A percentile compares a stretch with the other conserved stretches of the same genome.
These are phyloP conservation scores for Achlya flavicornis DNA, from an alignment of 2,888 invertebrate genomes.

Conservation along the genomic window DNA sequence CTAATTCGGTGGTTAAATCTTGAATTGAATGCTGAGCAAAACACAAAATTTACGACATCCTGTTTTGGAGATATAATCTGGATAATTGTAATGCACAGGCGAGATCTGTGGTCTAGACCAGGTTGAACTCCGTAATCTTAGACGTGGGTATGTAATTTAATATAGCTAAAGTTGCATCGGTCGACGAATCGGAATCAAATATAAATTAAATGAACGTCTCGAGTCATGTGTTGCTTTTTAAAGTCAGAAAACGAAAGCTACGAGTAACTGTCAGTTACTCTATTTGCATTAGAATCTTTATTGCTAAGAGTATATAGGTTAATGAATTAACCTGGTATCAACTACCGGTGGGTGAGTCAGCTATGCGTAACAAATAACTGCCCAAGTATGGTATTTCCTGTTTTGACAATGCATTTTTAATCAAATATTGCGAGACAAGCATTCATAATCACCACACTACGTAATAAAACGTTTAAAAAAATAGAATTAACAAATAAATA, in stretches of 20 bases:
- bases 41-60: conserved; percentile 65
- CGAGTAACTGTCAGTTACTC: conserved; percentile 15
- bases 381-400: conserved; percentile 56
- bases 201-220: neutral
- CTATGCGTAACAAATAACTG: conserved; percentile 40
- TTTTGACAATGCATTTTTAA: conserved; percentile 25
- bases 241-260: conserved; percentile 27
- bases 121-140: conserved; percentile 27
- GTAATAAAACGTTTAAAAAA: neutral
- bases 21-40: conserved; percentile 36
- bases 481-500: neutral
- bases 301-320: conserved; percentile 43
- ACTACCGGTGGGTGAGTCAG: conserved; percentile 50
- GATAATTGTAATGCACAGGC: conserved; percentile 57
- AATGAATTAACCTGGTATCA: conserved; percentile 50
- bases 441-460: neutral
- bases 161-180: conserved; percentile 8
- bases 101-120: conserved; percentile 40
- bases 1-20: conserved; percentile 35
- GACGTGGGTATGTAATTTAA: conserved; percentile 40
- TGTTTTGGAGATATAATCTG: conserved; percentile 63
- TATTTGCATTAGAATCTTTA: neutral
- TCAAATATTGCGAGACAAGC: neutral
- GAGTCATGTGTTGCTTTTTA: conserved; percentile 3
- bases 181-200: neutral